Evolutionary conservation across 2,888 invertebrate species (phyloP).

Genomic region (Harpalus rubripes): DNA sequence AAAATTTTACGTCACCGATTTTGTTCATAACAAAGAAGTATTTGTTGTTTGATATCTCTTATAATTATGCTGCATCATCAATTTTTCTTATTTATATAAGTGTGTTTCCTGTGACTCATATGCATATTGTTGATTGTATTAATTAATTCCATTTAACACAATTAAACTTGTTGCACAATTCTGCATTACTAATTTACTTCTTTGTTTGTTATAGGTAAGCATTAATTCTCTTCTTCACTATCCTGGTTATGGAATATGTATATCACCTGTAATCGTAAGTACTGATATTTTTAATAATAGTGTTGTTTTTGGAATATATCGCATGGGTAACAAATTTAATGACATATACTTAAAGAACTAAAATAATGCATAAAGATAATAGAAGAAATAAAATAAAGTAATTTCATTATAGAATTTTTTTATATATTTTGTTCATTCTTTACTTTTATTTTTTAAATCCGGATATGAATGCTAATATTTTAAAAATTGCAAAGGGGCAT

Average conservation of each 20-base stretch:
- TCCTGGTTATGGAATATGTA: background rate
- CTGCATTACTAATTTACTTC: constrained; percentile 20
- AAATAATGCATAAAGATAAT: too few relatives aligned
- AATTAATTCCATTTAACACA: constrained; percentile 22
- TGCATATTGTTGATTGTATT: constrained; percentile 3
- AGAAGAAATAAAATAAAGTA: too few relatives aligned
- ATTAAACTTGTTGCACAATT: constrained; percentile 30
- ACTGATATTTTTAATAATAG: background rate
- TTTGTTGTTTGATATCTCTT: constrained; percentile 6
- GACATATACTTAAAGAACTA: too few relatives aligned
- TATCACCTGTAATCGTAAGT: background rate
- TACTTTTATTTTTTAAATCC: too few relatives aligned
- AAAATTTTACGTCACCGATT: too few relatives aligned
- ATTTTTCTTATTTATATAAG: constrained; percentile 25
- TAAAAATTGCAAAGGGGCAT: too few relatives aligned
- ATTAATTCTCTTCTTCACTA: background rate
- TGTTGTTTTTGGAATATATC: background rate
- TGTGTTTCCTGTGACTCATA: constrained; percentile 17
- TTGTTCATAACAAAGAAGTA: background rate
- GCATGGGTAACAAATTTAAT: too few relatives aligned
- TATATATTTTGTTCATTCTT: too few relatives aligned
- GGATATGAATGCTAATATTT: too few relatives aligned
- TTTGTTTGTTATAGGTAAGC: constrained; percentile 31
- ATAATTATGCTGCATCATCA: constrained; percentile 31
- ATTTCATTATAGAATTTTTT: too few relatives aligned